Conservation (phyloP, 2,113 vertebrate genomes). For the Colius striatus region DNA sequence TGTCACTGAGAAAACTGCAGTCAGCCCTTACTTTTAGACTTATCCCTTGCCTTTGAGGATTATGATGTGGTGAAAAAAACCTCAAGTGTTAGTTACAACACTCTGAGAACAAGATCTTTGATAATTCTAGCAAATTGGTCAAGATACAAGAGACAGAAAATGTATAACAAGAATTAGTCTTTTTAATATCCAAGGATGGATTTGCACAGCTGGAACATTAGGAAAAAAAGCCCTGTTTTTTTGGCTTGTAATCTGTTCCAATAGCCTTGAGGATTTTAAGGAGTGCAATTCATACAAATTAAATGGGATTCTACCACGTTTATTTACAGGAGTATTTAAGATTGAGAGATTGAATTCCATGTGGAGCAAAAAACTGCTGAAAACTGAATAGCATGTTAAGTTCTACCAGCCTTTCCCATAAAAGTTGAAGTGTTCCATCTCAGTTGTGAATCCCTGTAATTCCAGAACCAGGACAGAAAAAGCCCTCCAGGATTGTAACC, state of each 20-base stretch:
- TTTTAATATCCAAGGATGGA: conserved; percentile 16
- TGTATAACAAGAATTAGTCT: not conserved
- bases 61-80: not conserved
- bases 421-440: not conserved
- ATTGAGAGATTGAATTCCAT: not conserved
- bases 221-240: not conserved
- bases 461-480: not conserved
- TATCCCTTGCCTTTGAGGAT: not conserved
- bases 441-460: not conserved
- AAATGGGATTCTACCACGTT: conserved; percentile 3
- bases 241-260: not conserved
- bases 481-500: not conserved
- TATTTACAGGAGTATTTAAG: conserved; percentile 15
- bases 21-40: not conserved
- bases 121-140: not conserved
- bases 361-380: not conserved
- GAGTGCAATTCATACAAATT: not conserved
- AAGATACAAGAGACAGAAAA: not conserved
- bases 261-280: conserved; percentile 28
- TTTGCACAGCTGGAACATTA: conserved; percentile 37
- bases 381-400: not conserved
- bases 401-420: not conserved
- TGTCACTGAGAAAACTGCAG: not conserved
- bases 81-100: not conserved
- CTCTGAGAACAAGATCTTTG: not conserved